phyloP scores from a whole-genome alignment of 30 jellyfish, hydroid and myxozoan genomes.

The Cassiopea xamachana region DNA sequence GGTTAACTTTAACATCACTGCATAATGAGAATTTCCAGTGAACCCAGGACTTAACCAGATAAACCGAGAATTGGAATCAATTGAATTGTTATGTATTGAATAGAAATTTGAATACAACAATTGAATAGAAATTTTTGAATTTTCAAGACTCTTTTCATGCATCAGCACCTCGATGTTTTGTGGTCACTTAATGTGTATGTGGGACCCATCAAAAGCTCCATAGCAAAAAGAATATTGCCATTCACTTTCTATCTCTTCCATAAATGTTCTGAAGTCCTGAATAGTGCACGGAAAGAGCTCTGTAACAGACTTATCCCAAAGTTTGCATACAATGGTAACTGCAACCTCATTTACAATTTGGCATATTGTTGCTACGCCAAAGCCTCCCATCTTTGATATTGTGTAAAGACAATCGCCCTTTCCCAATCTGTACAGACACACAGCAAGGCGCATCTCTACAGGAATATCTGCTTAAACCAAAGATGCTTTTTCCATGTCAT shows the following conservation, averaged over 20 bases:
- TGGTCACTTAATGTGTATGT: constrained; percentile 68
- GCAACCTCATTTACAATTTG: constrained; percentile 56
- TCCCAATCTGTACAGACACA: constrained; percentile 64
- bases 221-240: constrained; percentile 73
- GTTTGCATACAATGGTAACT: constrained; percentile 48
- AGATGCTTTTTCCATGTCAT: constrained; percentile 52
- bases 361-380: constrained; percentile 72
- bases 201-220: constrained; percentile 78
- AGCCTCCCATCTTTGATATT: constrained; percentile 67
- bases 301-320: constrained; percentile 66
- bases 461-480: constrained; percentile 63
- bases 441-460: constrained; percentile 78
- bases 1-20: constrained; percentile 60
- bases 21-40: constrained; percentile 68
- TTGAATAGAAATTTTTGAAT: constrained; percentile 61
- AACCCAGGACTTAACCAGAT: constrained; percentile 53
- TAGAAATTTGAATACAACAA: constrained; percentile 62
- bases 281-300: constrained; percentile 54
- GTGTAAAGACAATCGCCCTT: constrained; percentile 85
- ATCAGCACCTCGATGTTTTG: constrained; percentile 83
- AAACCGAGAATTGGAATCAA: constrained; percentile 72
- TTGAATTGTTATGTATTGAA: too few species aligned
- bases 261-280: constrained; percentile 52
- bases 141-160: constrained; percentile 65
- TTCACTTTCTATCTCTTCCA: constrained; percentile 69